A percentile compares a stretch with the other conserved stretches of the same genome.
Evolutionary conservation across 2,888 invertebrate genomes (phyloP).

Genomic region (Melanchra persicariae): DNA sequence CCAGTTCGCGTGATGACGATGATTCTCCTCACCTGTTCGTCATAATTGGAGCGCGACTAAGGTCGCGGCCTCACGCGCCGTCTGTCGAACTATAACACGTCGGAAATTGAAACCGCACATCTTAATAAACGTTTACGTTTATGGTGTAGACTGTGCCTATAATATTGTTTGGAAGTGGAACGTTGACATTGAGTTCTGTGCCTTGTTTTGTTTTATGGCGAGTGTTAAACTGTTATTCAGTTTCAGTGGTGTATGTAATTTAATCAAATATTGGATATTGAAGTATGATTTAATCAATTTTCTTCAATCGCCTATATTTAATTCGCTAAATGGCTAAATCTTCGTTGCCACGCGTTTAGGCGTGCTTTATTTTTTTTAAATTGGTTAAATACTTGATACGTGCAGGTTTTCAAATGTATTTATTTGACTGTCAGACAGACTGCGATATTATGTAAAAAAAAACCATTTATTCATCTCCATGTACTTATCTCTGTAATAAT

Average conservation of each 20-base stretch:
- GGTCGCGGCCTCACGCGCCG: slow-evolving; percentile 59
- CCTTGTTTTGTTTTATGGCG: slow-evolving; percentile 7
- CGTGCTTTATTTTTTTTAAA: not conserved
- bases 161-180: slow-evolving; percentile 21
- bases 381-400: not conserved
- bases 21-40: slow-evolving; percentile 56
- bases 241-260: no score
- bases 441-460: no score
- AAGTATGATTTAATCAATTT: no score
- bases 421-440: not conserved
- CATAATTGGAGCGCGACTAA: slow-evolving; percentile 65
- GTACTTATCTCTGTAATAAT: not conserved
- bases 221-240: slow-evolving; percentile 10
- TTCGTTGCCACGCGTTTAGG: not conserved
- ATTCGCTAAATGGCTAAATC: not conserved
- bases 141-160: slow-evolving; percentile 19
- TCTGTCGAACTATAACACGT: slow-evolving; percentile 33
- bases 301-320: not conserved
- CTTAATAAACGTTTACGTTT: slow-evolving; percentile 42
- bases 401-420: not conserved
- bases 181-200: slow-evolving; percentile 22
- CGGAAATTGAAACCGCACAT: slow-evolving; percentile 57
- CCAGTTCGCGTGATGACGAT: slow-evolving; percentile 34
- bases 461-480: no score
- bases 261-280: no score